Base-by-base conservation (phyloP, 2,113 vertebrate genomes). In the Saccopteryx leptura region DNA sequence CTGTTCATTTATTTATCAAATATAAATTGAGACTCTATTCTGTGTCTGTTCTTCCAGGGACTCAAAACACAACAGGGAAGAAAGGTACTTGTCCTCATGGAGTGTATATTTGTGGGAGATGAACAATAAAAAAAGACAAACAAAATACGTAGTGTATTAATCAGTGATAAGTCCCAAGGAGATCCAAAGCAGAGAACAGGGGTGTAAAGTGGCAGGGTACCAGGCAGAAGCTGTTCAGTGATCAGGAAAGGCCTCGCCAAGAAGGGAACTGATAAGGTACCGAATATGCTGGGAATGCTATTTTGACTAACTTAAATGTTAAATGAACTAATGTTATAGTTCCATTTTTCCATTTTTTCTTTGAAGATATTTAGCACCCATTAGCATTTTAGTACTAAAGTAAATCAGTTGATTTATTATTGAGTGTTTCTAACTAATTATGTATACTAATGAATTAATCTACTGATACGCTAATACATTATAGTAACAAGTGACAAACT, bases 361-460 rank as follows among this genome's bases (percentile, higher is more conserved):
- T 68, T 8, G 2, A 33, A 39, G 10, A 58, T 89, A 52, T 6
- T 4, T 66, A 66, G 48, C 86, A 65, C 5, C 1, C 19, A 61
- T 76, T 92, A 33, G 88, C 4, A 46, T 86, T n/a, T 74, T 80
- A 33, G 13, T 60, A 66, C 39, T 39, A 92, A 80, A 72, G 12
- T 72, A 74, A 83, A 58, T 56, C 10, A 84, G 46, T 11, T 48
- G 81, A 66, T 68, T 90, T 19, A 92, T 91, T 78, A 33, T 48
- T 52, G 60, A 31, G 39, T 91, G 21, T 72, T 90, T 93, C 28
- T n/a, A 72, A 80, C 61, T 61, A 88, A 69, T n/a, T 82, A 61
- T 88, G 11, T 48, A 56, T 68, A 58, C 31, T 90, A 84, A 69
- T n/a, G 65, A 56, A 61, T 94, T 80, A 83, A 66, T 39, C 28